Percentiles rank a stretch among this genome's conserved stretches.
These are phyloP conservation scores for Rhizomys pruinosus DNA, from an alignment of 2,113 vertebrate genomes.

Conservation along the genomic window DNA sequence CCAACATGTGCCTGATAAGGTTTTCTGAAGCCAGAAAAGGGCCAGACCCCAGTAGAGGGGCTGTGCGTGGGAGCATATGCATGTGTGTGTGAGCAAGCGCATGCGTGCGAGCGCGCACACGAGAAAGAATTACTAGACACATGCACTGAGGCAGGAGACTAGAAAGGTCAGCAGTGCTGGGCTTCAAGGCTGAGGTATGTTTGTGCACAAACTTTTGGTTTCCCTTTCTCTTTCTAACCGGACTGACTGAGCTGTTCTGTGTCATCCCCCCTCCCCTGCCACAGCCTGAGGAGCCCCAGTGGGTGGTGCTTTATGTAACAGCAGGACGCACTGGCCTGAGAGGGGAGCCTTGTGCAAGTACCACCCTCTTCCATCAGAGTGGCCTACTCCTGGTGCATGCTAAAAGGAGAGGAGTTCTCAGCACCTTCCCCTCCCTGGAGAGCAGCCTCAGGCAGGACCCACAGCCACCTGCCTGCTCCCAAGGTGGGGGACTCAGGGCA, in stretches of 20 bases:
- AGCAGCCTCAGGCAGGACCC: not conserved
- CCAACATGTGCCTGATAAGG: not conserved
- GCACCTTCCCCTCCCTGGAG: not conserved
- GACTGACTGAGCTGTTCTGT: accelerated
- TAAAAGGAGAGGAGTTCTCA: not conserved
- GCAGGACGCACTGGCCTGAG: not conserved
- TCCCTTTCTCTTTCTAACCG: slow-evolving; percentile 43
- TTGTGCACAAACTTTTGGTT: slow-evolving; percentile 34
- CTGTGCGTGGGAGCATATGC: too few species aligned
- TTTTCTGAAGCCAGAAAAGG: not conserved
- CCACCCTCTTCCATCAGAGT: not conserved
- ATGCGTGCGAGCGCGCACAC: too few species aligned
- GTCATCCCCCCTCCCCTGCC: not conserved
- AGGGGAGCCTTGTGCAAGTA: not conserved
- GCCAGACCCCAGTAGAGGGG: not conserved
- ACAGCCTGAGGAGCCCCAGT: accelerated
- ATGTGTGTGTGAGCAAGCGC: too few species aligned
- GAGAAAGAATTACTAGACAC: too few species aligned
- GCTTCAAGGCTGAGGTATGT: slow-evolving; percentile 59
- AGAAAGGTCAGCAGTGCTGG: not conserved
- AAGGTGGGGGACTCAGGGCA: not conserved
- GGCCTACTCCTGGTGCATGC: not conserved
- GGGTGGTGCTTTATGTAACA: not conserved
- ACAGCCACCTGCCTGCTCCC: not conserved
- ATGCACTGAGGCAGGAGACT: not conserved